phyloP scores from a whole-genome alignment of 1,140 invertebrate species.

The Melanaphis sacchari region DNA sequence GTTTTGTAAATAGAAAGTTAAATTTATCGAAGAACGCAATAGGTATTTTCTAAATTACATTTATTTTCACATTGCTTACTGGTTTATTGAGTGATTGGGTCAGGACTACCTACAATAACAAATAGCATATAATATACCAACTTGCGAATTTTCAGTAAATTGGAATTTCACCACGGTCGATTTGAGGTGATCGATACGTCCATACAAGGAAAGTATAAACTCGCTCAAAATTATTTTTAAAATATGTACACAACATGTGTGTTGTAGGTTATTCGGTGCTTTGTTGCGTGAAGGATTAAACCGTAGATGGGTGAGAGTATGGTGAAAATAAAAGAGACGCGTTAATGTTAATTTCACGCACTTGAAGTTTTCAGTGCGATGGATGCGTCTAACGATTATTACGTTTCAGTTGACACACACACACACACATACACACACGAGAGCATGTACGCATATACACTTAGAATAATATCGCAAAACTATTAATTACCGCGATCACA shows the following conservation, averaged over 20 bases:
- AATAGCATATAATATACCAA: neutral
- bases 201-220: neutral
- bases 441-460: neutral
- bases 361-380: slow-evolving; percentile 17
- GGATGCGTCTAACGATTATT: slow-evolving; percentile 37
- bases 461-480: neutral
- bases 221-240: neutral
- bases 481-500: slow-evolving; percentile 7
- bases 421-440: neutral
- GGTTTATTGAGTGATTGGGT: neutral
- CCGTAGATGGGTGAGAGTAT: no score
- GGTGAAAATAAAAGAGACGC: neutral
- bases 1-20: neutral
- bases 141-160: neutral
- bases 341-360: slow-evolving; percentile 30
- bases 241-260: neutral
- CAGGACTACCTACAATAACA: neutral
- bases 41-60: no score
- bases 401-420: neutral
- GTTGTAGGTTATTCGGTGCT: neutral
- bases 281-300: no score
- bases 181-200: neutral
- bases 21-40: neutral
- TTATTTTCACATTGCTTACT: neutral
- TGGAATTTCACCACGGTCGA: neutral